These are phyloP conservation scores for Cydia pomonella DNA, from an alignment of 1,140 invertebrate species.

Conservation along the genomic window DNA sequence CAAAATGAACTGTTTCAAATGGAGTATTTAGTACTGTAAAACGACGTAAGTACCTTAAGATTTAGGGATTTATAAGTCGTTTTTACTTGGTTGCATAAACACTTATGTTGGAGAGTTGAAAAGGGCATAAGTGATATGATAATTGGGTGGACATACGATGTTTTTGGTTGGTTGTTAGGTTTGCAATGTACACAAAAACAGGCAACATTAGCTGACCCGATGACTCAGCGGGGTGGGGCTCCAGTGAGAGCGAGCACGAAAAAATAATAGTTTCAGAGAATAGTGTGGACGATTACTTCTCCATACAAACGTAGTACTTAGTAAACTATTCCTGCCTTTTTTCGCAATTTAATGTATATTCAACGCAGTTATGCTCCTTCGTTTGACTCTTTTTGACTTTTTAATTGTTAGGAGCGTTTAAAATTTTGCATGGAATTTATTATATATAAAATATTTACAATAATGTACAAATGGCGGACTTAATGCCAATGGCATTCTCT, in stretches of 20 bases:
- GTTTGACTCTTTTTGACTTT: no score
- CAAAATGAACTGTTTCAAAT: slow-evolving; percentile 15
- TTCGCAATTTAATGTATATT: no score
- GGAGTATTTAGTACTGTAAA: neutral
- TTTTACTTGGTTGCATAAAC: neutral
- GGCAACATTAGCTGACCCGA: neutral
- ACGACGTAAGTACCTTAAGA: neutral
- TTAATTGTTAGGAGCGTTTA: no score
- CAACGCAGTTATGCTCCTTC: no score
- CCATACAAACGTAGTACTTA: no score
- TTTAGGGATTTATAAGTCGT: neutral
- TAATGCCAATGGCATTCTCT: no score
- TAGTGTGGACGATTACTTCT: no score
- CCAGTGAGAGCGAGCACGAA: slow-evolving; percentile 6
- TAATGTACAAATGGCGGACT: no score
- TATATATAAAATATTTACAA: no score
- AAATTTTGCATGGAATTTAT: no score
- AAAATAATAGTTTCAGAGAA: no score
- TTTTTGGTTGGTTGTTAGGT: neutral
- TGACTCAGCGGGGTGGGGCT: neutral
- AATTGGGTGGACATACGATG: neutral
- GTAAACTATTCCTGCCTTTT: no score
- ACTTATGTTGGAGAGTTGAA: neutral
- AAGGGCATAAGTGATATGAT: neutral
- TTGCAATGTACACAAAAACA: slow-evolving; percentile 1